Base-by-base conservation (phyloP, 2,797 vertebrate species). In the Malurus splendens region DNA sequence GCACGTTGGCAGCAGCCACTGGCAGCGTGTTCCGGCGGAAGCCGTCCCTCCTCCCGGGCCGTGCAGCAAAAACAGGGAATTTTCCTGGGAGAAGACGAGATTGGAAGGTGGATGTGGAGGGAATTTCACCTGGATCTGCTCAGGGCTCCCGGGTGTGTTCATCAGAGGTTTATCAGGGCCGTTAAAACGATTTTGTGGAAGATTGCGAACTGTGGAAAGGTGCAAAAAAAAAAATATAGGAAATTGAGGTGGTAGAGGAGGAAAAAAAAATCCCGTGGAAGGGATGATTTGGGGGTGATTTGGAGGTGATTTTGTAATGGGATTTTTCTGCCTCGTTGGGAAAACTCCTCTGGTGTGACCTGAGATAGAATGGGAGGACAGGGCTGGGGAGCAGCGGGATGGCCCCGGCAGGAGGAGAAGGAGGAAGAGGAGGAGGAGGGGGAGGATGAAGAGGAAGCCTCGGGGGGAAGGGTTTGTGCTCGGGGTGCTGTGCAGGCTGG, bases 161-260 rank as follows among this genome's bases (percentile, higher is more conserved):
- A 0, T 45, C 5, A 0, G 33, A 14, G 33, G 56, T 36, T 45
- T 45, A 13, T 45, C 0, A 5, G 18, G 30, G 7, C 6, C 1
- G 2, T 32, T 45, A 1, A 44, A 82, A 74, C 18, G 47, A 2
- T 39, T 56, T 11, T 6, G 3, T 6, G 42, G 66, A 18, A n/a
- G 22, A 4, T 42, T 18, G 1, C 10, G 23, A 68, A 15, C 7
- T 1, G 2, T 16, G 68, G 66, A 15, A 68, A 77, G 22, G 47
- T 6, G 14, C 1, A 5, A 23, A 50, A 30, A 54, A 15, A 6
- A 8, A 10, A 45, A 45, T 13, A 7, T 13, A 7, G 9, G 23
- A 45, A 45, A 23, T 68, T 9, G 33, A 82, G 27, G 10, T n/a
- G 28, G 1, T 39, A 18, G 30, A 45, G 16, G 25, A 9, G 6